These are phyloP conservation scores for fruit fly (Drosophila melanogaster) DNA, from an alignment of 1,140 invertebrate species.

Conservation along the genomic window DNA sequence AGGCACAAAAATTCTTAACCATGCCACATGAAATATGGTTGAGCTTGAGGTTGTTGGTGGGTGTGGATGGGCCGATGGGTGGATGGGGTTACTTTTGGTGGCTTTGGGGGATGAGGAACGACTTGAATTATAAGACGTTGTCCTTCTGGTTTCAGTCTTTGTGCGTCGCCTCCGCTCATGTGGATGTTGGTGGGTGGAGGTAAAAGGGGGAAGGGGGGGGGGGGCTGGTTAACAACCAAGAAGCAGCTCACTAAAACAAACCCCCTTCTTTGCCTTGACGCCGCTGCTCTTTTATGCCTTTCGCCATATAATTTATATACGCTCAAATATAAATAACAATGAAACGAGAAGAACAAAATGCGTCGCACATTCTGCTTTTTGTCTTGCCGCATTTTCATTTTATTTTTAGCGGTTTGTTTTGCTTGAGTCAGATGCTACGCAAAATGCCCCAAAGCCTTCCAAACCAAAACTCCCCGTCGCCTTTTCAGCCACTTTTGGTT, in stretches of 20 bases:
- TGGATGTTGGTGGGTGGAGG: too few species aligned
- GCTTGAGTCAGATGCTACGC: conserved; percentile 19
- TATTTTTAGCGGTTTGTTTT: conserved; percentile 35
- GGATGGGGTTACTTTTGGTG: not conserved
- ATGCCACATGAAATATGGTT: conserved; percentile 74
- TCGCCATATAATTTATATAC: conserved; percentile 65
- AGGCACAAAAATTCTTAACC: conserved; percentile 77
- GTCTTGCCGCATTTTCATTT: conserved; percentile 35
- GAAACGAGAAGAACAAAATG: conserved; percentile 46
- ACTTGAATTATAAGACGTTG: conserved; percentile 60
- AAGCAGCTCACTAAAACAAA: conserved; percentile 37
- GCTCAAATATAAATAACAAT: conserved; percentile 62
- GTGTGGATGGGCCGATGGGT: conserved; percentile 4
- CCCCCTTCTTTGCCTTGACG: not conserved
- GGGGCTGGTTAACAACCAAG: conserved; percentile 18
- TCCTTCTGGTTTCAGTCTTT: conserved; percentile 49
- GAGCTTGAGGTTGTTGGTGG: conserved; percentile 32
- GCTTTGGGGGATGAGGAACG: not conserved
- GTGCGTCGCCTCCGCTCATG: conserved; percentile 28
- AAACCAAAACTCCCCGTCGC: not conserved
- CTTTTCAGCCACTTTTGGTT: not conserved
- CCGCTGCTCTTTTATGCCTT: conserved; percentile 64
- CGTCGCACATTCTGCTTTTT: conserved; percentile 44
- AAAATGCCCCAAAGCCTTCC: not conserved
- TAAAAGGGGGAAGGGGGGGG: too few species aligned